phyloP scores from a whole-genome alignment of 2,113 vertebrate species.

The Indri indri region DNA sequence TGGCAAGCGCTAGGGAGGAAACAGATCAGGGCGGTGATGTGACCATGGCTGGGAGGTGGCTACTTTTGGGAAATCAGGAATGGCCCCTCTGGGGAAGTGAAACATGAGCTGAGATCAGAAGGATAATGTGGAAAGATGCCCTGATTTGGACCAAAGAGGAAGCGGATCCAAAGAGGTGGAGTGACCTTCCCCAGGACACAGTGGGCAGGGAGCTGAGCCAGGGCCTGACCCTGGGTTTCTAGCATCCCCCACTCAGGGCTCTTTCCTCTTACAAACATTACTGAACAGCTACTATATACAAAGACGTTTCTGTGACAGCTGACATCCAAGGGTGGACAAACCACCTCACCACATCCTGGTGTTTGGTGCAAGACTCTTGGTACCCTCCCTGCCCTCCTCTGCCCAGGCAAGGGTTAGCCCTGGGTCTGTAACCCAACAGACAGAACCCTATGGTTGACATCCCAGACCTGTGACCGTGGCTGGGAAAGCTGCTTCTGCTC shows the following conservation, averaged over 20 bases:
- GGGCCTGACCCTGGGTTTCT: not conserved
- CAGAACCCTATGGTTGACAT: not conserved
- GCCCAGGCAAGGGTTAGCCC: not conserved
- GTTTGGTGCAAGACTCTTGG: not conserved
- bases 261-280: not conserved
- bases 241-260: not conserved
- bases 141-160: not conserved
- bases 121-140: not conserved
- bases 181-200: not conserved
- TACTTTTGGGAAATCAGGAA: not conserved
- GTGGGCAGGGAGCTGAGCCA: fast-evolving
- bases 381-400: not conserved
- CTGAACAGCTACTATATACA: not conserved
- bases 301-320: not conserved
- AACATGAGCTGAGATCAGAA: not conserved
- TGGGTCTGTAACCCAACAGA: not conserved
- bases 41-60: not conserved
- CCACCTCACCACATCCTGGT: not conserved
- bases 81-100: not conserved
- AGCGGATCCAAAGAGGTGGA: not conserved
- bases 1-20: not conserved
- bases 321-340: not conserved
- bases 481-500: not conserved
- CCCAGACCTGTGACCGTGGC: not conserved
- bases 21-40: too few relatives aligned